Conservation (phyloP, 2,797 vertebrate genomes). For the Tauraco hartlaubi region DNA sequence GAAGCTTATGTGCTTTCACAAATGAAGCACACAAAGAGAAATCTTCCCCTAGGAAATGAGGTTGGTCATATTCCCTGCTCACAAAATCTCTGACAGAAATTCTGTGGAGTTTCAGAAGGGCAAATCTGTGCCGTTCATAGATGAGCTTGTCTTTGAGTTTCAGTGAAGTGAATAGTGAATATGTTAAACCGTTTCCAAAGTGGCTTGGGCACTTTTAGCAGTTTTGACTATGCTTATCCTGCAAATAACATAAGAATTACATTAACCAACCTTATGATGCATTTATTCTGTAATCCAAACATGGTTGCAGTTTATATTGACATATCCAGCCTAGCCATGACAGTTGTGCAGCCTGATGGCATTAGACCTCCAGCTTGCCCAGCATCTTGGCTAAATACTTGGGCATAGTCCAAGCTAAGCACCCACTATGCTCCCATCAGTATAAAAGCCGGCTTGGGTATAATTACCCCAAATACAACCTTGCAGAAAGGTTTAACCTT, state of each 20-base stretch:
- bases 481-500: background rate
- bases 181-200: background rate
- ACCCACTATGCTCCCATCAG: background rate
- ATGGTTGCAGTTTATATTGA: background rate
- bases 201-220: background rate
- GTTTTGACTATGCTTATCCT: background rate
- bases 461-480: background rate
- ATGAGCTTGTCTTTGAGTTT: background rate
- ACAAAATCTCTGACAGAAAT: background rate
- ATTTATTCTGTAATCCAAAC: background rate
- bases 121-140: background rate
- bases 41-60: background rate
- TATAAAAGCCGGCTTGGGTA: background rate
- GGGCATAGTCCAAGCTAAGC: background rate
- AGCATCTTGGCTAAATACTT: background rate
- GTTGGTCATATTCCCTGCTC: background rate
- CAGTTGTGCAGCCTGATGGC: background rate
- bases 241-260: background rate
- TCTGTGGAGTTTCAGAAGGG: background rate
- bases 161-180: background rate
- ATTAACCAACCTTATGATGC: background rate
- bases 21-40: background rate
- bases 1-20: background rate
- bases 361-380: background rate
- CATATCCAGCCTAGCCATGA: background rate